Percentiles rank a stretch among this genome's conserved stretches.
Evolutionary conservation across 2,797 vertebrate species (phyloP).

Genomic region (Nannoperca obscura): DNA sequence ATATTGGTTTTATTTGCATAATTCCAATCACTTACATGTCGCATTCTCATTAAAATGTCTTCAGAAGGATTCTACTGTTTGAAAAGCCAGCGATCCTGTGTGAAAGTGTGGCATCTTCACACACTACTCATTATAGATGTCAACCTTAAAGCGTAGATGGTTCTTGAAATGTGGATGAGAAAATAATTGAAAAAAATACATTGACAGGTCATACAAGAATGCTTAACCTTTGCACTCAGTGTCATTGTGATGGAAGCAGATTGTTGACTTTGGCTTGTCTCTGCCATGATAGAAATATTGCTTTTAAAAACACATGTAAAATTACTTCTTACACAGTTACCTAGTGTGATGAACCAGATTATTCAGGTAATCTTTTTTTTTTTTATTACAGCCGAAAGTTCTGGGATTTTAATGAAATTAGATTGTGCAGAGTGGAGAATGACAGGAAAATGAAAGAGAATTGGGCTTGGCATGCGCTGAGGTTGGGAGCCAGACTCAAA

Average conservation of each 20-base stretch:
- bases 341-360: slow-evolving; percentile 12
- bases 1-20: not conserved
- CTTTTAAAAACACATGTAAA: slow-evolving; percentile 15
- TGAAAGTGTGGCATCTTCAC: not conserved
- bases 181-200: slow-evolving; percentile 18
- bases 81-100: not conserved
- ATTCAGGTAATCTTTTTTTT: not conserved
- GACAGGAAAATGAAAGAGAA: slow-evolving; percentile 62
- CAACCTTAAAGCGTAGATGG: not conserved
- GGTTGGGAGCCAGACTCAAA: slow-evolving; percentile 60
- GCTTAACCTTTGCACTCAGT: slow-evolving; percentile 24
- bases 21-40: not conserved
- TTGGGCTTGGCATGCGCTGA: slow-evolving; percentile 37
- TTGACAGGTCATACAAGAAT: not conserved
- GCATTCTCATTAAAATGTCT: not conserved
- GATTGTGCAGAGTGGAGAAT: slow-evolving; percentile 42
- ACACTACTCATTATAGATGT: not conserved
- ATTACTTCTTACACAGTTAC: not conserved
- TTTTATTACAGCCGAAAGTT: slow-evolving; percentile 10
- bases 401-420: slow-evolving; percentile 40
- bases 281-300: not conserved
- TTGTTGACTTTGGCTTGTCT: slow-evolving; percentile 19
- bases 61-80: not conserved
- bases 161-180: not conserved
- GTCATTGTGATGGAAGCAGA: slow-evolving; percentile 22